Percentiles rank a stretch among this genome's conserved stretches.
Evolutionary conservation across 2,888 invertebrate genomes (phyloP).

Genomic region (Erebia aethiops): DNA sequence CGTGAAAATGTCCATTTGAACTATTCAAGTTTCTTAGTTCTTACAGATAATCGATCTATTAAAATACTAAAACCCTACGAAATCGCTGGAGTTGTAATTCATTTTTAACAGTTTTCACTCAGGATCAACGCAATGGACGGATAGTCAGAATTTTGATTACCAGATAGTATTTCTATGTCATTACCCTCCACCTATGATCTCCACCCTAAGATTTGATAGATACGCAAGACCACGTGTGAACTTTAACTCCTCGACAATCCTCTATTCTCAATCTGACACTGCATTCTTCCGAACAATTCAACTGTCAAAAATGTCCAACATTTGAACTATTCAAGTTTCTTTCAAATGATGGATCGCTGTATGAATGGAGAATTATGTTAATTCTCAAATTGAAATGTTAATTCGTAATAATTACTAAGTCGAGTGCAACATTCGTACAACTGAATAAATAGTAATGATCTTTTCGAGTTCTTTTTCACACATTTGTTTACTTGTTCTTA

Average conservation of each 20-base stretch:
- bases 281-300: conserved; percentile 51
- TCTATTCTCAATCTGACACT: conserved; percentile 56
- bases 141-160: not conserved
- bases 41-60: not conserved
- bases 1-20: not conserved
- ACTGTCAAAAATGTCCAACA: conserved; percentile 41
- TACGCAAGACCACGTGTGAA: conserved; percentile 68
- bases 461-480: conserved; percentile 58
- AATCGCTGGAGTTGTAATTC: not conserved
- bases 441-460: conserved; percentile 63
- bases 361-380: conserved; percentile 76
- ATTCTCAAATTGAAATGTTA: conserved; percentile 74
- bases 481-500: conserved; percentile 46
- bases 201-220: conserved; percentile 39
- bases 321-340: conserved; percentile 63
- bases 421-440: conserved; percentile 49
- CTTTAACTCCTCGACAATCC: conserved; percentile 56
- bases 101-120: not conserved
- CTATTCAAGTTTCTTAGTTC: not conserved
- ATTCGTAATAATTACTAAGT: conserved; percentile 69
- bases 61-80: not conserved
- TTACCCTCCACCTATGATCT: conserved; percentile 20
- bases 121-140: not conserved
- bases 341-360: conserved; percentile 67
- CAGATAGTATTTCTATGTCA: conserved; percentile 14